Evolutionary conservation across 2,888 invertebrate species (phyloP).

Genomic region (Acronicta leporina): DNA sequence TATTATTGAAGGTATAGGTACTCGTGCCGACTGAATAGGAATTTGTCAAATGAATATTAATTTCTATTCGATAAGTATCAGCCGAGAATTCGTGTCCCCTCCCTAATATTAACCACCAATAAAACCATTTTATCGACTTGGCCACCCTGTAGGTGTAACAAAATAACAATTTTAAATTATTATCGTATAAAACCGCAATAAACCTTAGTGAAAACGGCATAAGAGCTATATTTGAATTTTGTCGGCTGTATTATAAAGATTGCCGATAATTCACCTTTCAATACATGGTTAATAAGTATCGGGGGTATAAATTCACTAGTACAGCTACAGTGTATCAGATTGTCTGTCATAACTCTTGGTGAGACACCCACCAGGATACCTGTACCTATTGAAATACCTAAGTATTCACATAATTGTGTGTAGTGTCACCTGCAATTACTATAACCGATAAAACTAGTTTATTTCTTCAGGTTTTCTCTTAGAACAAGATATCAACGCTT

Average conservation of each 20-base stretch:
- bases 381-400: conserved; percentile 35
- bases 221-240: conserved; percentile 17
- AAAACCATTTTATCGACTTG: conserved; percentile 64
- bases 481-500: conserved; percentile 32
- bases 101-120: conserved; percentile 57
- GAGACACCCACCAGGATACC: conserved; percentile 54
- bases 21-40: no score
- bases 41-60: neutral
- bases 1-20: no score
- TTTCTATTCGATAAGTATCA: conserved; percentile 1
- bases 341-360: conserved; percentile 61
- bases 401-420: conserved; percentile 42
- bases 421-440: conserved; percentile 38
- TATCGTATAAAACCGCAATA: neutral
- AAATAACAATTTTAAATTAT: conserved; percentile 39
- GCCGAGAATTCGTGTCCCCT: conserved; percentile 13
- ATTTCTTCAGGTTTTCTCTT: conserved; percentile 34
- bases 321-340: conserved; percentile 58
- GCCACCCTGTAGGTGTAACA: conserved; percentile 61
- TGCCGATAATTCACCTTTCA: conserved; percentile 41
- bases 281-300: conserved; percentile 63
- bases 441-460: conserved; percentile 23
- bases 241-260: conserved; percentile 16
- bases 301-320: conserved; percentile 65
- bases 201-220: neutral